Base-by-base conservation (phyloP, 2,888 invertebrate genomes). In the Frankliniella intonsa region DNA sequence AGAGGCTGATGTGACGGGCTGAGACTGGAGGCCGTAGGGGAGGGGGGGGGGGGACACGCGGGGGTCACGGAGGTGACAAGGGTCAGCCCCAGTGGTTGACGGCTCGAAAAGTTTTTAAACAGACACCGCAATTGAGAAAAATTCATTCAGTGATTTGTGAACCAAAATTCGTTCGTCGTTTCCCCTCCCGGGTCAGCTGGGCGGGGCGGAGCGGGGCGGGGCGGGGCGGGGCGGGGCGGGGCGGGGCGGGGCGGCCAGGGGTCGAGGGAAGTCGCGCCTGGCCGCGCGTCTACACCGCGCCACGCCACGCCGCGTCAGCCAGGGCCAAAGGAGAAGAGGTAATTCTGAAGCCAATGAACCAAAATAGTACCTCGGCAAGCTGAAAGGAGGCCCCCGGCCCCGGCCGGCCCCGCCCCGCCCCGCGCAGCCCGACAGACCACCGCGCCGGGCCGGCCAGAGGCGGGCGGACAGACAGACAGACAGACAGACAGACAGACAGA, bases 301-400 rank as follows among this genome's bases (percentile, higher is more conserved):
- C 69, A 55, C 69, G 69, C n/a, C 69, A n/a, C 22, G 69, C 22
- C n/a, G 69, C 69, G 69, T 7, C 69, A 22, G 22, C 69, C 69
- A 25, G 12, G 25, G 22, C 69, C 69, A 25, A n/a, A 25, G 69
- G 25, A 22, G 69, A 38, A 76, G 69, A 25, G 22, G 69, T 76
- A 76, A 76, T 76, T 76, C 25, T 76, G 25, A 76, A 76, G 69
- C 69, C 69, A 76, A 76, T 76, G 69, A 76, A 76, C 69, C 69
- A 76, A 76, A 76, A 76, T 76, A 76, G 69, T 25, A 17, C 17
- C 55, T 17, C 69, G n/a, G 69, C 69, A 25, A 76, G 38, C 69
- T 76, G 22, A 76, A 25, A 76, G 25, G 69, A n/a, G 69, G 69
- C 38, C 38, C 38, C 5, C 38, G 38, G 38, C 38, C 38, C 5